A percentile compares a stretch with the other conserved stretches of the same genome.
Conservation (phyloP, 30 jellyfish, hydroid and myxozoan genomes). For the Haliclystus octoradiatus region DNA sequence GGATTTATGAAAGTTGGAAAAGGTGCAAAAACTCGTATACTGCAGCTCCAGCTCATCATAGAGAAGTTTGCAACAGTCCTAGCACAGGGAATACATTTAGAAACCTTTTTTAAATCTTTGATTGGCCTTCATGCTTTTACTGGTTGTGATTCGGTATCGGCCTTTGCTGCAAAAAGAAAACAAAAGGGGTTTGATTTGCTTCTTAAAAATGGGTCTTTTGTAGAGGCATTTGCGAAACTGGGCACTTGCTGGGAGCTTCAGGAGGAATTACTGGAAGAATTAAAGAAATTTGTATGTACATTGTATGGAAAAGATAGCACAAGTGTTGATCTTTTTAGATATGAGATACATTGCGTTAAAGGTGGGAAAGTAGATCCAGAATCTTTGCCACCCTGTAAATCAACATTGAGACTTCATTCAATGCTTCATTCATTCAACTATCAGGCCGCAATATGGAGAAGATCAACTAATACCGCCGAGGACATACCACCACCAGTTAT, state of each 20-base stretch:
- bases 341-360: constrained; percentile 34
- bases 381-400: constrained; percentile 29
- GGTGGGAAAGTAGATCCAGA: constrained; percentile 25
- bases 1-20: constrained; percentile 32
- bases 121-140: constrained; percentile 23
- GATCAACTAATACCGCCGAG: too few relatives aligned
- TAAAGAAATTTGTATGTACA: constrained; percentile 20
- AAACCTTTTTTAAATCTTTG: constrained; percentile 7
- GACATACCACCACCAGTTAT: constrained; percentile 39
- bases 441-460: constrained; percentile 38
- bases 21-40: constrained; percentile 26
- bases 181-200: constrained; percentile 6
- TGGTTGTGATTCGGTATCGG: constrained; percentile 20
- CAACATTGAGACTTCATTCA: constrained; percentile 4
- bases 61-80: constrained; percentile 6
- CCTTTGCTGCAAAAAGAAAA: constrained; percentile 26
- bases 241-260: constrained; percentile 3
- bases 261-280: constrained; percentile 7
- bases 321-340: constrained; percentile 33
- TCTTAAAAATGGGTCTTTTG: not conserved
- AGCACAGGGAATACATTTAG: too few relatives aligned
- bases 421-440: constrained; percentile 26
- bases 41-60: constrained; percentile 11
- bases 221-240: constrained; percentile 9
- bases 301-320: constrained; percentile 7